Evolutionary conservation across 2,113 vertebrate species (phyloP).

Genomic region (Cynopterus brachyotis): DNA sequence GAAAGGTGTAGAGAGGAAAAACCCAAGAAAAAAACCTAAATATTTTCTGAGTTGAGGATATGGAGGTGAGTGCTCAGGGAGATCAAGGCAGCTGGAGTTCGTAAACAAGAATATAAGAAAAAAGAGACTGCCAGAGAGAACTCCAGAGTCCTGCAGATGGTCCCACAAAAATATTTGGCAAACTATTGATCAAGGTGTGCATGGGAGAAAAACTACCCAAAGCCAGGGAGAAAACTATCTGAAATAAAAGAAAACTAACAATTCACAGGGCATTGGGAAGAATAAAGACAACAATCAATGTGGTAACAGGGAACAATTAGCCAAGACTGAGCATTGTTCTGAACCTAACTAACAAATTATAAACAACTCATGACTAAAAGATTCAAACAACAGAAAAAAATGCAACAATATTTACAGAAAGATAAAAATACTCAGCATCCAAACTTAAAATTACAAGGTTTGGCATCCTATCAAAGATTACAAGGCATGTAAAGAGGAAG

Average conservation of each 20-base stretch:
- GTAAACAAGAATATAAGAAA: not conserved
- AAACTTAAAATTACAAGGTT: constrained; percentile 16
- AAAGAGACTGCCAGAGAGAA: not conserved
- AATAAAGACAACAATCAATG: not conserved
- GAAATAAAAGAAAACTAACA: not conserved
- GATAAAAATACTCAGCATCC: not conserved
- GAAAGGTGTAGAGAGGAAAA: not conserved
- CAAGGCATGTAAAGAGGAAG: not conserved
- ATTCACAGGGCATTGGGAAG: not conserved
- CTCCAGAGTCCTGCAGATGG: not conserved
- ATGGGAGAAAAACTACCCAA: not conserved
- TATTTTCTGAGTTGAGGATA: not conserved
- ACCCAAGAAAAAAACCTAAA: not conserved
- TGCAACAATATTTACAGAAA: not conserved
- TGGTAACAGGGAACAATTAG: not conserved
- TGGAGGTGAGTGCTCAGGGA: not conserved
- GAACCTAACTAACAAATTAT: not conserved
- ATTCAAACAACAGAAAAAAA: not conserved
- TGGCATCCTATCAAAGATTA: not conserved
- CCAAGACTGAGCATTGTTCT: not conserved
- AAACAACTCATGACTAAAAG: not conserved
- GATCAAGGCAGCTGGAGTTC: not conserved
- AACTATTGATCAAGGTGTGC: not conserved
- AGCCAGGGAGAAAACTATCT: not conserved
- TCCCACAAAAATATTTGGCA: not conserved